Evolutionary conservation across 1,140 invertebrate species (phyloP).

Genomic region (Brachionus koreanus): DNA sequence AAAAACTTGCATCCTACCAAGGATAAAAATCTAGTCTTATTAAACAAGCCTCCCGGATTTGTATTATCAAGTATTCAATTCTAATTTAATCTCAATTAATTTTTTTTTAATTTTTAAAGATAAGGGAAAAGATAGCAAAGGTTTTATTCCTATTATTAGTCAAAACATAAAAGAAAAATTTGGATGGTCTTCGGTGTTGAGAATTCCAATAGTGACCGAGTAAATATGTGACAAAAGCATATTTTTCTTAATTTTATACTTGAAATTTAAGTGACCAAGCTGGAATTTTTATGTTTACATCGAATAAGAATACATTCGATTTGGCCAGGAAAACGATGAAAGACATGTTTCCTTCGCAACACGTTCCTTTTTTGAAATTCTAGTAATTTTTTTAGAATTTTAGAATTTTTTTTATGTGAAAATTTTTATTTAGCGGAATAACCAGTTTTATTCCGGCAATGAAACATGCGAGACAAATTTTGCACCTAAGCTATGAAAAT

Average conservation of each 20-base stretch:
- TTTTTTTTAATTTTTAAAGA: neutral
- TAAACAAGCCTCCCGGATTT: constrained; percentile 20
- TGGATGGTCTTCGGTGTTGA: neutral
- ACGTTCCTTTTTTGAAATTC: constrained; percentile 12
- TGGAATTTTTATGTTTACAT: neutral
- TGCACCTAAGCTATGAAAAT: constrained; percentile 15
- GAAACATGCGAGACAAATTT: neutral
- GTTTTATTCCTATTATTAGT: neutral
- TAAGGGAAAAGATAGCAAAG: neutral
- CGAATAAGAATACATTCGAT: neutral
- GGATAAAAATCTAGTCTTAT: neutral
- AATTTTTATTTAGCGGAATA: neutral
- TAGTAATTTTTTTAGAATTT: neutral
- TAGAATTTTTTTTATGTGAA: neutral
- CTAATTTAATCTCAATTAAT: neutral
- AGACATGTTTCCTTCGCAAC: constrained; percentile 6
- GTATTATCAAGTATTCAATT: constrained; percentile 6
- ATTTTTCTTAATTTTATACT: neutral
- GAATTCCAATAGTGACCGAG: constrained; percentile 11
- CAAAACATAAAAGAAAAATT: constrained; percentile 6
- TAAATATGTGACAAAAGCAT: neutral
- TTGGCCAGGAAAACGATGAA: neutral
- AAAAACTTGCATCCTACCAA: neutral
- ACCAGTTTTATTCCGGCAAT: neutral
- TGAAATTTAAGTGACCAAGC: constrained; percentile 5